Evolutionary conservation across 2,113 vertebrate species (phyloP).

Genomic region (Eira barbara): DNA sequence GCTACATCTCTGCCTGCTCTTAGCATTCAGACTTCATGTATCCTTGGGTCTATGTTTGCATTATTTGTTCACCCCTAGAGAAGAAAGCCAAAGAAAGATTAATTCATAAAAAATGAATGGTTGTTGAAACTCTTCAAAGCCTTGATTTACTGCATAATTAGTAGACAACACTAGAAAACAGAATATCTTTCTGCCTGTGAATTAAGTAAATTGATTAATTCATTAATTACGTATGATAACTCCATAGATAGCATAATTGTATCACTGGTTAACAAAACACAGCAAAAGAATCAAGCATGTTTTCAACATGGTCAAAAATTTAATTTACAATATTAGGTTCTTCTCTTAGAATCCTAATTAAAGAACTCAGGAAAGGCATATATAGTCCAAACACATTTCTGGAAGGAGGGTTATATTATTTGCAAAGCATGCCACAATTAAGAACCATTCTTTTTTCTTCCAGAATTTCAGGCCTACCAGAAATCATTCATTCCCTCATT

Average conservation of each 20-base stretch:
- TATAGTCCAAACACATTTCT: neutral
- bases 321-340: conserved; percentile 47
- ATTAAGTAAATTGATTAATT: conserved; percentile 77
- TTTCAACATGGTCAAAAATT: conserved; percentile 71
- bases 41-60: conserved; percentile 56
- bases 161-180: conserved; percentile 72
- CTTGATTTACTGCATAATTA: conserved; percentile 79
- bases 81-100: conserved; percentile 76
- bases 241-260: conserved; percentile 72
- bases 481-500: neutral
- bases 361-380: neutral
- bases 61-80: conserved; percentile 70
- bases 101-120: conserved; percentile 77
- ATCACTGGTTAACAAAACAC: conserved; percentile 69
- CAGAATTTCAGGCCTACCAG: neutral
- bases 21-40: conserved; percentile 55
- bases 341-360: conserved; percentile 62
- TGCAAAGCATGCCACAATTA: neutral
- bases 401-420: neutral
- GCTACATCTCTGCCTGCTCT: conserved; percentile 35
- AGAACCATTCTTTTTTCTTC: neutral
- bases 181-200: conserved; percentile 60
- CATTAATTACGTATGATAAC: conserved; percentile 76
- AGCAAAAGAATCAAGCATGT: conserved; percentile 60
- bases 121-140: conserved; percentile 73